Evolutionary conservation across 2,113 vertebrate species (phyloP), one percentile per base, ranked within the genome.

Genomic region (Gobius niger): DNA sequence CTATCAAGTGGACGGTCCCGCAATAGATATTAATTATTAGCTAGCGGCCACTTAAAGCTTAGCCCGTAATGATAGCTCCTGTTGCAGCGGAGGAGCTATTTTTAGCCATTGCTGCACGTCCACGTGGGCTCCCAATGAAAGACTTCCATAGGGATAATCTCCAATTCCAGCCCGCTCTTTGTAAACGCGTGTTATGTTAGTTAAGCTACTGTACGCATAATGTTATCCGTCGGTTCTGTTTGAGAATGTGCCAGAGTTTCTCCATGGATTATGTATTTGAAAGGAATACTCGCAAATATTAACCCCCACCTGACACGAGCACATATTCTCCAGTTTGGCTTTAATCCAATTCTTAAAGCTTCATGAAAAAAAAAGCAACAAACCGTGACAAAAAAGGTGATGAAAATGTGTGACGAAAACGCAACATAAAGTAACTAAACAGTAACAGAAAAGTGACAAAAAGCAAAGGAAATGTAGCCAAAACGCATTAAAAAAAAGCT

Each of bases 21-120:
- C 82, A 90, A 87, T 85, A 73, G 84, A 78, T 84, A 89, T 92
- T 90, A 90, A 92, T 92, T 89, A 92, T 93, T 89, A 90, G 88
- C 84, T 72, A 86, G 85, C 74, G 86, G 80, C 81, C 83, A 86
- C 88, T 89, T 83, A 85, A 86, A 69, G 70, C 72, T 63, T 57
- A 72, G 80, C 77, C 70, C 75, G 44, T 80, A 85, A 82, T 64
- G 81, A 83, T 44, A 67, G 82, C 82, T 90, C 87, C 70, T 87
- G 84, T 88, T 87, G 82, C 87, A 80, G 81, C 53, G 0, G 7
- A 69, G 76, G 8, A 71, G 78, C 83, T 92, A 91, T 92, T 91
- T 90, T 84, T 92, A 92, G 84, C 59, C 9, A 42, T 44, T 71
- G 65, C 65, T 75, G 80, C 16, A 16, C 12, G 49, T 52, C 68